Evolutionary conservation across 2,113 vertebrate species (phyloP).

Genomic region (Cygnus atratus): DNA sequence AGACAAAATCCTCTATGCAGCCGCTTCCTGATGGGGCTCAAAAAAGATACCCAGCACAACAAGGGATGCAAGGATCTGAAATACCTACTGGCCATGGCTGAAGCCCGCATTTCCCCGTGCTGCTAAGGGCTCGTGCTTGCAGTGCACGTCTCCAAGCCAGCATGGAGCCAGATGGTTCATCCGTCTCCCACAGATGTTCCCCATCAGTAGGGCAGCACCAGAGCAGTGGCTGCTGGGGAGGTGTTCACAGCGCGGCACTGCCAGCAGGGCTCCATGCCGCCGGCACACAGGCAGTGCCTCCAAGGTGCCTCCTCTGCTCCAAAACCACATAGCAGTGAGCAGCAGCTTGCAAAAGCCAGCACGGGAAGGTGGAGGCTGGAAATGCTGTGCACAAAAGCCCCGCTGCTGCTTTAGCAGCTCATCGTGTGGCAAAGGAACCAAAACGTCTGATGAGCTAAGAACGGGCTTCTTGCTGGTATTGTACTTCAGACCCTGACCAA

Average conservation of each 20-base stretch:
- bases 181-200: neutral
- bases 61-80: slow-evolving; percentile 68
- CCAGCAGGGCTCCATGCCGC: neutral
- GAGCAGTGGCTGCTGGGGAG: rapidly evolving
- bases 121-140: neutral
- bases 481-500: slow-evolving; percentile 70
- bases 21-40: neutral
- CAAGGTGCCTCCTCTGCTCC: neutral
- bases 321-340: neutral
- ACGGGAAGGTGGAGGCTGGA: neutral
- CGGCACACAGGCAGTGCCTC: neutral
- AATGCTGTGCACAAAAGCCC: neutral
- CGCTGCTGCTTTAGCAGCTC: neutral
- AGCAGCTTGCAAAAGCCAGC: neutral
- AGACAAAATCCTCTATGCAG: neutral
- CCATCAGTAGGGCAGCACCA: rapidly evolving
- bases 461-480: slow-evolving; percentile 9
- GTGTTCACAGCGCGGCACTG: rapidly evolving
- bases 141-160: neutral
- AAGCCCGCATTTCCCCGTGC: neutral
- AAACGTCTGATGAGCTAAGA: neutral
- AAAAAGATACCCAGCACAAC: neutral
- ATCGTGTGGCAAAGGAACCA: rapidly evolving
- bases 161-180: rapidly evolving
- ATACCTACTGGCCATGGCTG: slow-evolving; percentile 46